Evolutionary conservation across 2,888 invertebrate genomes (phyloP).

Genomic region (Aplocera efformata): DNA sequence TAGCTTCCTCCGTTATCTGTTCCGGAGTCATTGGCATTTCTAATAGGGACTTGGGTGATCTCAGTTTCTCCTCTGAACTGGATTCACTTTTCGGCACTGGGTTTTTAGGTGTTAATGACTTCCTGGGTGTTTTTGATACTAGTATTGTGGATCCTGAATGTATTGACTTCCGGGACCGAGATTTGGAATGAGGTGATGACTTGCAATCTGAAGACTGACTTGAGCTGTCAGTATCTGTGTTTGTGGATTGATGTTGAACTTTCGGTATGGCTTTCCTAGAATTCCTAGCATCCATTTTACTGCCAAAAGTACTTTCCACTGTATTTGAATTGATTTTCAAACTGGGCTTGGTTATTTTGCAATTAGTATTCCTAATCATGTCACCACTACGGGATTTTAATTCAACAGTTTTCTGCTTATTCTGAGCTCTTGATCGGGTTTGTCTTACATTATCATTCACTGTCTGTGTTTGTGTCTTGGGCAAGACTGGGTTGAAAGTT

Average conservation of each 20-base stretch:
- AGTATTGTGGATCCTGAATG: constrained; percentile 21
- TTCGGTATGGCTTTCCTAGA: constrained; percentile 2
- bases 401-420: constrained; percentile 18
- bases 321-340: constrained; percentile 18
- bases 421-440: constrained; percentile 25
- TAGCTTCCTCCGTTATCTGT: constrained; percentile 42
- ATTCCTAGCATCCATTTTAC: constrained; percentile 27
- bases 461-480: constrained; percentile 14
- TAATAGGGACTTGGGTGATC: constrained; percentile 49
- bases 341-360: constrained; percentile 24
- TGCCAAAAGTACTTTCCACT: constrained; percentile 34
- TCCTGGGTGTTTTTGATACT: constrained; percentile 14
- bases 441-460: constrained; percentile 17
- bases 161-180: neutral
- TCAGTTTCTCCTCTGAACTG: constrained; percentile 55
- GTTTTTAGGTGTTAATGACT: constrained; percentile 43
- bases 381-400: constrained; percentile 22
- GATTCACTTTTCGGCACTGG: constrained; percentile 60
- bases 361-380: constrained; percentile 25
- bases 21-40: constrained; percentile 46
- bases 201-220: neutral
- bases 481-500: constrained; percentile 42
- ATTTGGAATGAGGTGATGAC: constrained; percentile 2
- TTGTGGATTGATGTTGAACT: constrained; percentile 1
- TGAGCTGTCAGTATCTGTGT: constrained; percentile 6